phyloP scores from a whole-genome alignment of 2,888 invertebrate genomes.

The Mactromeris polynyma region DNA sequence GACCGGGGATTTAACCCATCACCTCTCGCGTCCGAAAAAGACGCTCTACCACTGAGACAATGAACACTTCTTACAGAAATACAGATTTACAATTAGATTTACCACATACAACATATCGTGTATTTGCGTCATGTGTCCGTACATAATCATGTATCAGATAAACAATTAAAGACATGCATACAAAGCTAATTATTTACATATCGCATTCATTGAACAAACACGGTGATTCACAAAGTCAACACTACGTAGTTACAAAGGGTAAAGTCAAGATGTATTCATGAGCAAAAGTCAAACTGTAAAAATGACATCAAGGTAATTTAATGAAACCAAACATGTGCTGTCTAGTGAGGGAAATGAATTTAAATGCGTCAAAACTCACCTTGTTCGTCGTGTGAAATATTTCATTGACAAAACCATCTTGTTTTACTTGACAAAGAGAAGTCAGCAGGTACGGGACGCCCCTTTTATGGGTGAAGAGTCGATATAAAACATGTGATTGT shows the following conservation, averaged over 20 bases:
- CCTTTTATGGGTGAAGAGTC: neutral
- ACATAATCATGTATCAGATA: no score
- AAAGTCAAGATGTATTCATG: neutral
- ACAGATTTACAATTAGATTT: no score
- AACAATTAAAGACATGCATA: neutral
- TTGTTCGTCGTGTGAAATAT: neutral
- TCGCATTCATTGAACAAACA: neutral
- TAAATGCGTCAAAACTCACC: neutral
- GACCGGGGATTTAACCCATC: no score
- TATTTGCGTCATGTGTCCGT: no score
- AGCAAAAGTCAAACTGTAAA: neutral
- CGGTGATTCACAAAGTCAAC: neutral
- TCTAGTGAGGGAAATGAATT: neutral
- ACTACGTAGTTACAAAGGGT: neutral
- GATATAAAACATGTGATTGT: neutral
- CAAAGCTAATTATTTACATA: neutral
- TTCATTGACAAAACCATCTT: neutral
- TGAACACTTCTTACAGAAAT: no score
- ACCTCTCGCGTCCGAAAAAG: no score
- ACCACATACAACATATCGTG: no score
- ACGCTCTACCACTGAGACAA: no score
- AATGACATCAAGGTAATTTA: neutral
- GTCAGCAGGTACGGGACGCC: conserved; percentile 10
- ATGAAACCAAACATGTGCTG: neutral
- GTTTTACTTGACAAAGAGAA: neutral